These are phyloP conservation scores for Solenopsis invicta DNA, from an alignment of 1,140 invertebrate genomes.

Conservation along the genomic window DNA sequence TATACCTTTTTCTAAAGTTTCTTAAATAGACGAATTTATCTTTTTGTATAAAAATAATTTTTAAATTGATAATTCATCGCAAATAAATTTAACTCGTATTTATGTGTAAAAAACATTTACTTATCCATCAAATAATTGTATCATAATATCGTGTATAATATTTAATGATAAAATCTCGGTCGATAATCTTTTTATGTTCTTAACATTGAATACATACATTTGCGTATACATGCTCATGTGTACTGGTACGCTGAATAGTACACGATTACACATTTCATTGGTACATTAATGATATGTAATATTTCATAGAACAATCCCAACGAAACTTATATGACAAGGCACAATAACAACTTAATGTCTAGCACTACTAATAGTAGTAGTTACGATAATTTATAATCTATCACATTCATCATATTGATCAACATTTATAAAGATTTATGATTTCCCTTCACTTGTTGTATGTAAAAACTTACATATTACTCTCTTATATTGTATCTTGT, in stretches of 20 bases:
- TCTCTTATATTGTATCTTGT: slow-evolving; percentile 29
- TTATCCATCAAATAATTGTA: slow-evolving; percentile 8
- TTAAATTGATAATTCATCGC: slow-evolving; percentile 15
- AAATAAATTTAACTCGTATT: slow-evolving; percentile 22
- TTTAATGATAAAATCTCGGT: slow-evolving; percentile 30
- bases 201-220: not conserved
- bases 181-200: slow-evolving; percentile 11
- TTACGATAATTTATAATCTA: slow-evolving; percentile 10
- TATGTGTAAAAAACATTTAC: not conserved
- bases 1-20: not conserved
- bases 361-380: slow-evolving; percentile 11
- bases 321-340: slow-evolving; percentile 41
- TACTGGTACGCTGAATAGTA: slow-evolving; percentile 5
- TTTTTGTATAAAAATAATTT: not conserved
- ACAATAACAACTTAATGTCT: slow-evolving; percentile 41
- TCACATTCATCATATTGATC: slow-evolving; percentile 30
- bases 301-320: slow-evolving; percentile 22
- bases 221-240: not conserved
- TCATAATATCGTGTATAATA: not conserved
- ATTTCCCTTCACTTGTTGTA: not conserved
- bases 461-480: slow-evolving; percentile 44
- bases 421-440: slow-evolving; percentile 20
- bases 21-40: not conserved
- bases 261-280: not conserved
- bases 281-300: not conserved